Base-by-base conservation (phyloP, 1,140 invertebrate genomes). In the Zaprionus gabonicus region DNA sequence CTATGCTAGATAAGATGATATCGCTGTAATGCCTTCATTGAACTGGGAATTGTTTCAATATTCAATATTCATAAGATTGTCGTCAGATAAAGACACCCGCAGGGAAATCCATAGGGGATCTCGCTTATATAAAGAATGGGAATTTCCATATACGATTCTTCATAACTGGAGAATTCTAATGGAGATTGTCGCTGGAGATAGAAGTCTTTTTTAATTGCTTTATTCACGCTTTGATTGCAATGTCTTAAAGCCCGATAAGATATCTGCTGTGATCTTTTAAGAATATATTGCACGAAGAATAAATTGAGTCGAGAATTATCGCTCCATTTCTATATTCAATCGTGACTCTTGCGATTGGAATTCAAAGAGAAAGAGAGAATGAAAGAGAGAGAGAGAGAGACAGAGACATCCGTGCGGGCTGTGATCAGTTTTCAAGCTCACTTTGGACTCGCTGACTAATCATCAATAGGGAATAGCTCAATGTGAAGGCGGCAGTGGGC, bases 361-460 rank as follows among this genome's bases (percentile, higher is more conserved):
- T 56, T 28, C 25, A 27, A 2, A 55, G 20, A 27, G 4, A 51
- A 20, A 51, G 13, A 25, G 6, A 27, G 51, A 4, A 4, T 15
- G 51, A 15, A 12, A 27, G 15, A 15, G 51, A 6, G 20, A 13
- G 12, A 13, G 49, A 53, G 15, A 23, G 49, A 53, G 10, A 23
- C 23, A 53, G 10, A 25, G 3, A 25, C 20, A 56, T 31, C 27
- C 15, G 3, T 17, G 13, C 7, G n/a, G 27, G 20, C 13, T 56
- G 53, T 66, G 46, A 51, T 51, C 46, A 12, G 46, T 56, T 66
- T 62, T 55, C 36, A 34, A 28, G 10, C 31, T 53, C 46, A 36
- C 0, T 20, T 46, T 17, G n/a, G 51, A 41, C 38, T 56, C 31
- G 64, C 64, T 66, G 53, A 66, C 41, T 65, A 55, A 65, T 53